phyloP scores from a whole-genome alignment of 2,888 invertebrate species.

The Agonum fuliginosum region DNA sequence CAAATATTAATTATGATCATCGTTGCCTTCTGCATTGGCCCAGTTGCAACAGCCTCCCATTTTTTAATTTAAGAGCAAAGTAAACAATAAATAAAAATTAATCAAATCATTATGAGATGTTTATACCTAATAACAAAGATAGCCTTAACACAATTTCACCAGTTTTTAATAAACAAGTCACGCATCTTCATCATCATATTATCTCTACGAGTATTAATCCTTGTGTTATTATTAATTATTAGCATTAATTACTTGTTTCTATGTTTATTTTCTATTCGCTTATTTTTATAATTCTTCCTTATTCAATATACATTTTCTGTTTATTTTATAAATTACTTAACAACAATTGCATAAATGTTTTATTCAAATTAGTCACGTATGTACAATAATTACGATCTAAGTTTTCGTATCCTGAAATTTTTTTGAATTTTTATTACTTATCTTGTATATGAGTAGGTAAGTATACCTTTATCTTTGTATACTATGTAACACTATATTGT shows the following conservation, averaged over 20 bases:
- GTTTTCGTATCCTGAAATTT: too few relatives aligned
- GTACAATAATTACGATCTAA: too few relatives aligned
- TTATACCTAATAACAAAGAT: not conserved
- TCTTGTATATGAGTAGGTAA: too few relatives aligned
- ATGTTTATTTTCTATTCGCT: not conserved
- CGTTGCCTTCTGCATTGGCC: not conserved
- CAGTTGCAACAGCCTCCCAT: not conserved
- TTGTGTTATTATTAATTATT: constrained; percentile 13
- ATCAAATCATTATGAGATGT: not conserved
- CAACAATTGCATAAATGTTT: too few relatives aligned
- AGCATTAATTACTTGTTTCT: constrained; percentile 2
- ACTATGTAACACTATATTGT: too few relatives aligned
- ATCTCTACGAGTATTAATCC: constrained; percentile 8
- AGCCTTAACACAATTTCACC: constrained; percentile 2
- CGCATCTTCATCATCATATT: not conserved
- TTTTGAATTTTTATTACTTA: too few relatives aligned
- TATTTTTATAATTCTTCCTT: not conserved
- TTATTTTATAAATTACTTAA: too few relatives aligned
- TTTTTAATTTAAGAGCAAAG: constrained; percentile 14
- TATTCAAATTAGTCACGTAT: too few relatives aligned
- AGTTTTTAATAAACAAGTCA: not conserved
- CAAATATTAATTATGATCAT: not conserved
- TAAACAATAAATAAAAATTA: constrained; percentile 3
- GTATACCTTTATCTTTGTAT: too few relatives aligned
- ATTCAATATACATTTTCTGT: not conserved